Conservation (phyloP, 2,113 vertebrate species). For the Suricata suricatta region DNA sequence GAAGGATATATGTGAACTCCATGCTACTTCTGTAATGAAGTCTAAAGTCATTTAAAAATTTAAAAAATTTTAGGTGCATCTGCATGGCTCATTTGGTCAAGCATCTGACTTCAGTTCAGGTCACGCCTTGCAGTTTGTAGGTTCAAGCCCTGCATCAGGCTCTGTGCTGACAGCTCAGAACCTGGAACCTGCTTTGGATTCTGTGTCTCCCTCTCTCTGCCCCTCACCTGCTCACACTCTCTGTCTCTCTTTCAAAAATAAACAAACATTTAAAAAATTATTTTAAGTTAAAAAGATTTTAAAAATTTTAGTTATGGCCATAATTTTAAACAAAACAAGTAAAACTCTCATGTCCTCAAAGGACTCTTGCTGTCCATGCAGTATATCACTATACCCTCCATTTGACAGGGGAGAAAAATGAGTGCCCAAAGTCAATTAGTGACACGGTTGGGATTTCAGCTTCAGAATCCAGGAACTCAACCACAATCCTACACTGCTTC, state of each 20-base stretch:
- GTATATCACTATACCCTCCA: not conserved
- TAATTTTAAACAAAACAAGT: slow-evolving; percentile 36
- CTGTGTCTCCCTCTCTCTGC: too few relatives aligned
- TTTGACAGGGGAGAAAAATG: slow-evolving; percentile 18
- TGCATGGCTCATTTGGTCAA: too few relatives aligned
- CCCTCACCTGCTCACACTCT: too few relatives aligned
- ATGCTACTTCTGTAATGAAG: not conserved
- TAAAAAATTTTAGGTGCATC: not conserved
- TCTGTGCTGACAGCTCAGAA: too few relatives aligned
- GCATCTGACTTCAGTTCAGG: too few relatives aligned
- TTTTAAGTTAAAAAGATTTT: too few relatives aligned
- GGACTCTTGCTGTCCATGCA: not conserved
- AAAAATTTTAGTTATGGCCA: not conserved
- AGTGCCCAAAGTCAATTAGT: slow-evolving; percentile 18
- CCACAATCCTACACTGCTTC: not conserved
- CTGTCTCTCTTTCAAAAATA: too few relatives aligned
- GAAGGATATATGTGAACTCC: not conserved
- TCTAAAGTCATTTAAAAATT: slow-evolving; percentile 50
- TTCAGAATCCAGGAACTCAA: slow-evolving; percentile 2
- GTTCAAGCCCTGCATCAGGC: too few relatives aligned
- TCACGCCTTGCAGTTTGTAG: too few relatives aligned
- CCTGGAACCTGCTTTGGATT: too few relatives aligned
- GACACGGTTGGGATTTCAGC: not conserved
- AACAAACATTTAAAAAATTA: too few relatives aligned
- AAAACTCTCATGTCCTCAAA: slow-evolving; percentile 17